phyloP scores from a whole-genome alignment of 2,888 invertebrate species.

The Amphipyra tragopoginis region DNA sequence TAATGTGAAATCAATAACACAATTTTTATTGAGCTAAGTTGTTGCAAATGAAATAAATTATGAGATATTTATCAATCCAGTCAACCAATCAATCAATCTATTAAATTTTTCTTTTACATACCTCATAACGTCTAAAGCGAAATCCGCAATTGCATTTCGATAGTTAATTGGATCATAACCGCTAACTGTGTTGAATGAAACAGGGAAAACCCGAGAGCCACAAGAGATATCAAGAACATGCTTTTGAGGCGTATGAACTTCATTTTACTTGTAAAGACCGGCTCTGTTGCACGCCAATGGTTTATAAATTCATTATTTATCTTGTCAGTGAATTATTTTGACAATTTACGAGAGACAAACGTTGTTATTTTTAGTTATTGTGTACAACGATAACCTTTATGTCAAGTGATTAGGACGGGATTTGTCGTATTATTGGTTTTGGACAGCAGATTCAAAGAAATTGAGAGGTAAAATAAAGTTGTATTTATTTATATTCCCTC shows the following conservation, averaged over 20 bases:
- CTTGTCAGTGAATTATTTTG: slow-evolving; percentile 11
- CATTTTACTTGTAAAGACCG: slow-evolving; percentile 37
- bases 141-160: not conserved
- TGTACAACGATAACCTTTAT: slow-evolving; percentile 38
- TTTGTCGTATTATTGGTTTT: slow-evolving; percentile 13
- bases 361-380: slow-evolving; percentile 6
- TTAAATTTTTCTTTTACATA: too few relatives aligned
- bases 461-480: slow-evolving; percentile 14
- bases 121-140: not conserved
- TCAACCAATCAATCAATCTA: too few relatives aligned
- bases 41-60: too few relatives aligned
- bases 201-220: slow-evolving; percentile 43
- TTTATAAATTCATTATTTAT: slow-evolving; percentile 8
- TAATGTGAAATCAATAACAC: too few relatives aligned
- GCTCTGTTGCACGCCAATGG: slow-evolving; percentile 39
- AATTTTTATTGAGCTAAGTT: too few relatives aligned
- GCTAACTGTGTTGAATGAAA: slow-evolving; percentile 15
- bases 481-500: not conserved
- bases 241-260: slow-evolving; percentile 31
- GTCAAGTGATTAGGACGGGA: slow-evolving; percentile 24
- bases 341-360: not conserved
- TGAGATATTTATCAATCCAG: too few relatives aligned
- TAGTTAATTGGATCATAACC: slow-evolving; percentile 1
- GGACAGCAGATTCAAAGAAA: not conserved
- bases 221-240: slow-evolving; percentile 21